These are phyloP conservation scores for Acrossocheilus fasciatus DNA, from an alignment of 2,797 vertebrate species.

Conservation along the genomic window DNA sequence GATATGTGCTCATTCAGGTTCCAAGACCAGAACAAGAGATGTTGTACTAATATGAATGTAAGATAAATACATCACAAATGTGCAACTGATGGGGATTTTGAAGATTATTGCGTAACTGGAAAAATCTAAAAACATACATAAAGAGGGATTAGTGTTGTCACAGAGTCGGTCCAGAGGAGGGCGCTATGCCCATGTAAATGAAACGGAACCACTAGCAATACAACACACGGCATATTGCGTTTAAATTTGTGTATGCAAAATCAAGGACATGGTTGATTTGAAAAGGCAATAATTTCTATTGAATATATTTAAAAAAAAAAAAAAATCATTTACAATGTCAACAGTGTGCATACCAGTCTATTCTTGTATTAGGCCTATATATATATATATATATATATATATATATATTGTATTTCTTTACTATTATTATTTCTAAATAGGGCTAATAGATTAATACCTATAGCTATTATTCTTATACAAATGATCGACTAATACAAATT, in stretches of 20 bases:
- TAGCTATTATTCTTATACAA: not conserved
- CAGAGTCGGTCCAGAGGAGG: conserved; percentile 12
- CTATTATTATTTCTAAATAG: not conserved
- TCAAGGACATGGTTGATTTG: not conserved
- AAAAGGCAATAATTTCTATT: not conserved
- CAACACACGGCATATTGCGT: not conserved
- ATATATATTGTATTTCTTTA: no score
- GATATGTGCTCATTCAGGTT: not conserved
- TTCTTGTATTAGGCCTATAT: not conserved
- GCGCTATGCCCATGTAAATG: not conserved
- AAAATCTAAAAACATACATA: not conserved
- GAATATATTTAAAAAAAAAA: no score
- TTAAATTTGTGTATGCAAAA: not conserved
- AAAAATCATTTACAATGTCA: not conserved
- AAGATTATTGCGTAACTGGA: not conserved
- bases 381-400: no score
- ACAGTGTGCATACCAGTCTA: not conserved
- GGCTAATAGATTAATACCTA: not conserved
- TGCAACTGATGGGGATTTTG: conserved; percentile 14
- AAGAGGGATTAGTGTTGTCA: not conserved
- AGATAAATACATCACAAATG: not conserved
- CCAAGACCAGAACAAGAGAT: not conserved
- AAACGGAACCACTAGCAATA: not conserved
- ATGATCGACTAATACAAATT: not conserved
- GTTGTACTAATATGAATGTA: not conserved